A percentile compares a stretch with the other conserved stretches of the same genome.
phyloP scores from a whole-genome alignment of 2,888 invertebrate genomes.

The Eretmocerus hayati region DNA sequence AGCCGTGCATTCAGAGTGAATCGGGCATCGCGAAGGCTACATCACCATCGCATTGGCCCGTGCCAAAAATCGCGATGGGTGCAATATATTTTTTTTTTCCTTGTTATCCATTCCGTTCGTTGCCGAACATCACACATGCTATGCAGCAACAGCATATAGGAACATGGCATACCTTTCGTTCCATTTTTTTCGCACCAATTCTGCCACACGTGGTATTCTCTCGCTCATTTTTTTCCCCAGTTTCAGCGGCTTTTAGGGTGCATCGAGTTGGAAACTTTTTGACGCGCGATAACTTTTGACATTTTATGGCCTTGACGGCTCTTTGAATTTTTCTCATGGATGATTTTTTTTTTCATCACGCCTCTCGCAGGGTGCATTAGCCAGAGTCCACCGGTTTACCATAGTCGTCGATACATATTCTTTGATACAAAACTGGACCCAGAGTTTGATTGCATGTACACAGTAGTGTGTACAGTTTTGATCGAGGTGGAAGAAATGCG shows the following conservation, averaged over 20 bases:
- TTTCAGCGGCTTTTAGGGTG: slow-evolving; percentile 15
- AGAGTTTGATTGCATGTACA: too few relatives aligned
- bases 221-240: not conserved
- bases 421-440: too few relatives aligned
- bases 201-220: not conserved
- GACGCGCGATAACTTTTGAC: slow-evolving; percentile 23
- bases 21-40: not conserved
- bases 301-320: slow-evolving; percentile 22
- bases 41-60: too few relatives aligned
- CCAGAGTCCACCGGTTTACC: too few relatives aligned
- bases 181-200: slow-evolving; percentile 13
- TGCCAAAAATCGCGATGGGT: slow-evolving; percentile 18
- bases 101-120: slow-evolving; percentile 1
- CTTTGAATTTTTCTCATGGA: slow-evolving; percentile 10
- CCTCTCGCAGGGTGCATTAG: too few relatives aligned
- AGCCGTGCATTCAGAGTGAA: not conserved
- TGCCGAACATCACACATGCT: not conserved
- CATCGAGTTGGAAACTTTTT: slow-evolving; percentile 22
- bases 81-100: slow-evolving; percentile 1
- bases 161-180: not conserved
- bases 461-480: too few relatives aligned
- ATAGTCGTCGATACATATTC: too few relatives aligned
- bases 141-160: not conserved
- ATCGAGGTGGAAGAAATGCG: too few relatives aligned
- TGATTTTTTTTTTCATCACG: slow-evolving; percentile 1